Conservation (phyloP, 2,797 vertebrate species). For the Betta splendens region DNA sequence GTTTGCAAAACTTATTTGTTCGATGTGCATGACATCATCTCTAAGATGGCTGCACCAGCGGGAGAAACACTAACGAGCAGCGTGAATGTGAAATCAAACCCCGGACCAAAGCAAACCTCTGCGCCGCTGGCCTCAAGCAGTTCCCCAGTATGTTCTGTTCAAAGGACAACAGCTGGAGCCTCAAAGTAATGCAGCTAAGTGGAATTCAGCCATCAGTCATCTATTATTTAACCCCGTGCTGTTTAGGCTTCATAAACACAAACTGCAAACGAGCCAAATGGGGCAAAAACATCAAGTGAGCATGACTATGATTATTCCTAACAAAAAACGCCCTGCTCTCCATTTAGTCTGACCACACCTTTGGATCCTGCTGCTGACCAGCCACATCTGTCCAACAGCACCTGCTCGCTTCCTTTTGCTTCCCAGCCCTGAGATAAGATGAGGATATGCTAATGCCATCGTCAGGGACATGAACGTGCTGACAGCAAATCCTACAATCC, state of each 20-base stretch:
- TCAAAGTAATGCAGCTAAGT: slow-evolving; percentile 3
- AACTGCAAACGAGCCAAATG: neutral
- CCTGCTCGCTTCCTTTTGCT: neutral
- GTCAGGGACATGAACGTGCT: no score
- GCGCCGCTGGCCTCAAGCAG: neutral
- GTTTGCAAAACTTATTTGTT: neutral
- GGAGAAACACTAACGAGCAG: neutral
- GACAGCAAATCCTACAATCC: no score
- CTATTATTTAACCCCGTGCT: neutral
- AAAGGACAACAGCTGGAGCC: neutral
- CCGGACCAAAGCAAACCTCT: neutral
- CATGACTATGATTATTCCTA: neutral
- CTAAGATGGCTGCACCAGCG: neutral
- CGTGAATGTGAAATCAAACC: neutral
- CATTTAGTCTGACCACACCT: neutral
- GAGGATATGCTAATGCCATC: neutral
- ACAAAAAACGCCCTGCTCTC: neutral
- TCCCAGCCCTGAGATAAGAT: no score
- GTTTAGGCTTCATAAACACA: neutral
- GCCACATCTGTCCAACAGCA: neutral
- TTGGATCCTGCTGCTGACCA: neutral
- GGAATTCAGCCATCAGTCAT: slow-evolving; percentile 1
- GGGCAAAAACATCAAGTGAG: neutral
- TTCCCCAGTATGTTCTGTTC: neutral
- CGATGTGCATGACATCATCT: neutral